A percentile compares a stretch with the other conserved stretches of the same genome.
Evolutionary conservation across 1,140 invertebrate genomes (phyloP).

Genomic region (Drosophila miranda): DNA sequence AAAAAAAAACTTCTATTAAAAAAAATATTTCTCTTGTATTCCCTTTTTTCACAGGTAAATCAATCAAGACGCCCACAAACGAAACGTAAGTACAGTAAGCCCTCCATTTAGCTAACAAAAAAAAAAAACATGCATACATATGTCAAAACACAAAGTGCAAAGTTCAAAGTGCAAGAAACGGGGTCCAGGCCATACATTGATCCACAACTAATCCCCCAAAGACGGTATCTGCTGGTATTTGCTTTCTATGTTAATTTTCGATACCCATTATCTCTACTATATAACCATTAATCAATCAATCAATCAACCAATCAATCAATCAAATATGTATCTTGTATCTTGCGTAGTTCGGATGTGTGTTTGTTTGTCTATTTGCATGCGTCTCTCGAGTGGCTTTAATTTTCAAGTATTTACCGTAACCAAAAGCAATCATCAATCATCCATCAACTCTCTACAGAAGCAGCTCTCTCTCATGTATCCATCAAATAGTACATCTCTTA

Average conservation of each 20-base stretch:
- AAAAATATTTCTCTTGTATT: conserved; percentile 18
- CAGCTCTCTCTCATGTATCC: conserved; percentile 21
- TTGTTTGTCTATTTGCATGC: conserved; percentile 61
- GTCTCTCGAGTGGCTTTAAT: conserved; percentile 46
- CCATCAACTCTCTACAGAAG: conserved; percentile 25
- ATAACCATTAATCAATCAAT: conserved; percentile 39
- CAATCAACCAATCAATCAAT: conserved; percentile 26
- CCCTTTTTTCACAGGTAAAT: conserved; percentile 67
- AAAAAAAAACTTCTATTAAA: not conserved
- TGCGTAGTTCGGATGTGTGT: conserved; percentile 61
- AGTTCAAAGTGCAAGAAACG: conserved; percentile 47
- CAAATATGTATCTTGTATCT: conserved; percentile 15
- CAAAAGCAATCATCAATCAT: conserved; percentile 15
- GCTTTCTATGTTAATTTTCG: conserved; percentile 46
- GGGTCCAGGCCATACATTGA: conserved; percentile 51
- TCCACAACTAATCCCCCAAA: conserved; percentile 54
- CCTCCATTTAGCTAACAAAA: conserved; percentile 11
- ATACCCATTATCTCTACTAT: conserved; percentile 8
- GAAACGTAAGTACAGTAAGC: conserved; percentile 78
- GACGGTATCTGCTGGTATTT: conserved; percentile 69
- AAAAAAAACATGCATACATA: conserved; percentile 5
- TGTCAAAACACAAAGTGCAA: conserved; percentile 48
- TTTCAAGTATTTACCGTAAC: conserved; percentile 30
- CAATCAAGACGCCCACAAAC: conserved; percentile 77
- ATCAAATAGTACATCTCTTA: conserved; percentile 21